Base-by-base conservation (phyloP, 2,797 vertebrate species). In the Morus bassanus region DNA sequence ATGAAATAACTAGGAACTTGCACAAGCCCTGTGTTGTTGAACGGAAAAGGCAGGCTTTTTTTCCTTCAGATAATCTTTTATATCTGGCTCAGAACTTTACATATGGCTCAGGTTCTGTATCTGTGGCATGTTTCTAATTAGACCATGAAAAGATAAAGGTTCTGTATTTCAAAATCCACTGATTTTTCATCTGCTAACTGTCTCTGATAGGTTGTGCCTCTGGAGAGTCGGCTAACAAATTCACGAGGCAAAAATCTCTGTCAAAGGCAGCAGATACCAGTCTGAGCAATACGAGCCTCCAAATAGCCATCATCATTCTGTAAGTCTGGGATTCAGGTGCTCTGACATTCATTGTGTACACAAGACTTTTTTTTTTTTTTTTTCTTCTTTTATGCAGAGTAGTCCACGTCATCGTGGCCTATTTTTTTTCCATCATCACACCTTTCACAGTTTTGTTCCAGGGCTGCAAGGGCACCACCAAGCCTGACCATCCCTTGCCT, bases 1-100 rank as follows among this genome's bases (percentile, higher is more conserved):
- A 69, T 94, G 94, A 96, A 96, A 93, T 46, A 89, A 76, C 68
- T 94, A 74, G 92, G 86, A 95, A 92, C 86, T 87, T 74, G 91
- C 86, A 95, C 74, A 92, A 96, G 86, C 70, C 41, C 41, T 41
- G 24, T 93, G 90, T 87, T 94, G 84, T 77, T 87, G 50, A 77
- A 95, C 2, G 41, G 90, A 91, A 96, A 92, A 94, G 94, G 45
- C 88, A 86, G 82, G 8, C 13, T 57, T 92, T 90, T 87, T 95
- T 94, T 46, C 22, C 68, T 92, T 87, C 86, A 89, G 78, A 92
- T 94, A 95, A 91, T 93, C 54, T 80, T 85, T 80, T 88, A 11
- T 91, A 83, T 81, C 68, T 88, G 48, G 35, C 75, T 83, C 60
- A 70, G 28, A 85, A 75, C 51, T 60, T 89, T 61, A 70, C 0